Conservation (phyloP, 2,797 vertebrate genomes). For the Arrhamphus sclerolepis region DNA sequence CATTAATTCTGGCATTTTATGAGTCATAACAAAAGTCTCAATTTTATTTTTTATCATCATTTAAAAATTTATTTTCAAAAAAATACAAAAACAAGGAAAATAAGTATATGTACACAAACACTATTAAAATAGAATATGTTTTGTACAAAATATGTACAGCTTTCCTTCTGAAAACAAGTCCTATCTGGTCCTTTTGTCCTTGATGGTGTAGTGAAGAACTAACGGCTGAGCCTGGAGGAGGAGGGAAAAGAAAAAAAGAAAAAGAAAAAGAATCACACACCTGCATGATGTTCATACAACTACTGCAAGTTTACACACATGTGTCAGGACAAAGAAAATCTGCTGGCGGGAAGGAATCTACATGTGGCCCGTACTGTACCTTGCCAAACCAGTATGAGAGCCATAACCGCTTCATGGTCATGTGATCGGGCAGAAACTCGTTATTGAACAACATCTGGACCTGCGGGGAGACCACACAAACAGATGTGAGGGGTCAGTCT, state of each 20-base stretch:
- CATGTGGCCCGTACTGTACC: constrained; percentile 75
- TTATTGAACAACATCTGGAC: constrained; percentile 95
- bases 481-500: constrained; percentile 25
- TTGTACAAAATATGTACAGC: constrained; percentile 86
- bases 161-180: constrained; percentile 45
- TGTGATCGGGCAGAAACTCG: constrained; percentile 92
- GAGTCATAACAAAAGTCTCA: not conserved
- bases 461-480: constrained; percentile 73
- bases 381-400: constrained; percentile 96
- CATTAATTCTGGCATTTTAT: no score
- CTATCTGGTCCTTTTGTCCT: constrained; percentile 89
- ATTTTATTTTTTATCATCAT: constrained; percentile 41
- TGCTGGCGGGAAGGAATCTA: constrained; percentile 17
- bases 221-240: constrained; percentile 87
- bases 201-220: constrained; percentile 95
- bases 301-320: not conserved
- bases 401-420: constrained; percentile 98
- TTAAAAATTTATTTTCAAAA: constrained; percentile 84
- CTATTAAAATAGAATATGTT: constrained; percentile 89
- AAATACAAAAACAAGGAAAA: constrained; percentile 86
- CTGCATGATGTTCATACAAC: not conserved
- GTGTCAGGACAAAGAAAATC: constrained; percentile 7
- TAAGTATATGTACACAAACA: constrained; percentile 85
- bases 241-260: not conserved
- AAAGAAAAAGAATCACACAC: not conserved